Base-by-base conservation (phyloP, 1,140 invertebrate genomes). In the Neodiprion lecontei region DNA sequence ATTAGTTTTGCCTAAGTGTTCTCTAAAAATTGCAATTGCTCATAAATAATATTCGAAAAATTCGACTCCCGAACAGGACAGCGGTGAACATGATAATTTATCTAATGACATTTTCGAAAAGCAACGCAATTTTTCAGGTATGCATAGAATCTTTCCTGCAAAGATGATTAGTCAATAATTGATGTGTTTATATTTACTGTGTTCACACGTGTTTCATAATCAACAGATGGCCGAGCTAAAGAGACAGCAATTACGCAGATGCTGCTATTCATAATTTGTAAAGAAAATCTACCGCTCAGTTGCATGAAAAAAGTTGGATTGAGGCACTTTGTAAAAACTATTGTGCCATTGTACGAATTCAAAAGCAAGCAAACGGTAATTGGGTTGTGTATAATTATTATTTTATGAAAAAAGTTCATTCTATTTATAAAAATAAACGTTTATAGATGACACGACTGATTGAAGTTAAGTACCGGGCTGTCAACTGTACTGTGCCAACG, bases 241-340 rank as follows among this genome's bases (percentile, higher is more conserved):
- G 71, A 66, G 53, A 68, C 67, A 72, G 67, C 61, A 72, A 72
- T 79, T 21, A 74, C 69, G 10, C 69, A 79, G 73, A 17, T n/a
- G 5, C 72, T 76, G n/a, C 17, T 81, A 28, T 80, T 71, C 23
- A 84, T 87, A 80, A 79, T 86, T 9, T 82, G 80, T 75, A 82
- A 79, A 75, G 84, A 85, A 53, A 71, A 80, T 79, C 79, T 83
- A 73, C 84, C 85, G 67, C 82, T 87, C 72, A 74, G 75, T 69
- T 77, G 84, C 23, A 83, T 86, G 53, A 83, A 88, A 80, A 81
- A 84, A 77, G 81, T 83, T 74, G 85, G 85, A 14, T 88, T 88
- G 72, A 67, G 73, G 11, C 80, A 79, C 79, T 71, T 85, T 8
- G 77, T 86, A 68, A 86, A 84, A 82, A 76, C 76, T 61, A 69